A percentile compares a stretch with the other conserved stretches of the same genome.
These are phyloP conservation scores for Marisa cornuarietis DNA, from an alignment of 1,140 invertebrate genomes.

Conservation along the genomic window DNA sequence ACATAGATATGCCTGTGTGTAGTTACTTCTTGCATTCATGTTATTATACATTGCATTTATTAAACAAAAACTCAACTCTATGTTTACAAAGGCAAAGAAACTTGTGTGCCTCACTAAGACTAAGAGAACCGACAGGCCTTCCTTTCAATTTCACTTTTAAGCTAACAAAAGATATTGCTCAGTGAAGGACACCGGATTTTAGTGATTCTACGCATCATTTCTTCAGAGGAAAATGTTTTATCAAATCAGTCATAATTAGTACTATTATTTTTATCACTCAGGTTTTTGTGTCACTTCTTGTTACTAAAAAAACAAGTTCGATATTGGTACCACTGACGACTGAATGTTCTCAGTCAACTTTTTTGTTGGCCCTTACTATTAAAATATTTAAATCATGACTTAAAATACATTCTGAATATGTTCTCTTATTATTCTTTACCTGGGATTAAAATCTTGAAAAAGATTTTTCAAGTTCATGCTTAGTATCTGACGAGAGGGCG, in stretches of 20 bases:
- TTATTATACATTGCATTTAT: not conserved
- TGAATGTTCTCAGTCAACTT: not conserved
- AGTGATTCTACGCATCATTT: too few relatives aligned
- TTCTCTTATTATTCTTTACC: conserved; percentile 37
- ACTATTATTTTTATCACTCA: not conserved
- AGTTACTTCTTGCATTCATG: not conserved
- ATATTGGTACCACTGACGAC: not conserved
- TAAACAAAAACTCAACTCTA: not conserved
- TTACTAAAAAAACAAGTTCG: not conserved
- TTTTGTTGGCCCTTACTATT: too few relatives aligned
- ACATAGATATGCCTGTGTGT: not conserved
- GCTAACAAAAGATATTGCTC: too few relatives aligned
- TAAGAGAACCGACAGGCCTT: too few relatives aligned
- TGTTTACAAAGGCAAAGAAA: not conserved
- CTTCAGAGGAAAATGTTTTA: not conserved
- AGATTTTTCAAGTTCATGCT: conserved; percentile 58
- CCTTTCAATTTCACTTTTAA: too few relatives aligned
- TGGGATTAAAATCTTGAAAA: conserved; percentile 63
- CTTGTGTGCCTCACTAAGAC: not conserved
- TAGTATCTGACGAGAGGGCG: not conserved
- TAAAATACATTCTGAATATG: not conserved
- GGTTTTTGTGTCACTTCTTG: not conserved
- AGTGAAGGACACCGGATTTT: too few relatives aligned
- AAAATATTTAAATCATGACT: not conserved
- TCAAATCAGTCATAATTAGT: not conserved